A percentile compares a stretch with the other conserved stretches of the same genome.
Evolutionary conservation across 2,113 vertebrate species (phyloP).

Genomic region (Nematolebias whitei): DNA sequence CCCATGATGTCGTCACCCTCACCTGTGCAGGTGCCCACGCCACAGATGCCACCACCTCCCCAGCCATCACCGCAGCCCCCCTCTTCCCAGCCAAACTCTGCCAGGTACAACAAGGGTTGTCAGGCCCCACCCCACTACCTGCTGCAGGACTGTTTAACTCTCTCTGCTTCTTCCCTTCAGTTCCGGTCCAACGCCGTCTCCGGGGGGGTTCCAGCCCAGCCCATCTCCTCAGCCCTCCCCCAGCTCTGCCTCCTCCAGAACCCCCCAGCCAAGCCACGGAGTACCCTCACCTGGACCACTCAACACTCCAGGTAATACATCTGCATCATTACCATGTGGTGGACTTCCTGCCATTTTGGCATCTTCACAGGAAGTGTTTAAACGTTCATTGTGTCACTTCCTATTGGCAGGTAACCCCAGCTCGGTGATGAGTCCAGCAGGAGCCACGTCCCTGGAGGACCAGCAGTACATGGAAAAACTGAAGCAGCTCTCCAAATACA

Average conservation of each 20-base stretch:
- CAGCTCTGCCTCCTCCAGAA: slow-evolving; percentile 89
- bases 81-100: slow-evolving; percentile 91
- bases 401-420: slow-evolving; percentile 87
- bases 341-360: too few species aligned
- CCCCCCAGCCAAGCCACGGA: slow-evolving; percentile 90
- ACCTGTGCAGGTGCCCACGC: slow-evolving; percentile 89
- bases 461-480: slow-evolving; percentile 99
- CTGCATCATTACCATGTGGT: too few species aligned
- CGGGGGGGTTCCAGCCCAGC: slow-evolving; percentile 95
- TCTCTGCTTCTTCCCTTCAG: slow-evolving; percentile 68
- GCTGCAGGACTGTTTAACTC: background rate
- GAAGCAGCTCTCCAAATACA: slow-evolving; percentile 96
- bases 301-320: slow-evolving; percentile 89
- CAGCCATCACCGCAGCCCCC: slow-evolving; percentile 94
- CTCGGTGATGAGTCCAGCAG: slow-evolving; percentile 93
- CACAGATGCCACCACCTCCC: slow-evolving; percentile 93
- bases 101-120: slow-evolving; percentile 79
- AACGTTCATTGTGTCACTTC: background rate
- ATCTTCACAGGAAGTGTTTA: too few species aligned
- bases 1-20: slow-evolving; percentile 93
- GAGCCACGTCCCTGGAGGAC: slow-evolving; percentile 90
- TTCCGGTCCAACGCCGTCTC: slow-evolving; percentile 93
- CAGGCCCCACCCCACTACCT: background rate
- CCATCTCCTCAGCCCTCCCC: slow-evolving; percentile 96
- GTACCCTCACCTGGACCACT: slow-evolving; percentile 94